A percentile compares a stretch with the other conserved stretches of the same genome.
phyloP scores from a whole-genome alignment of 2,888 invertebrate species.

The Prosapia bicincta region DNA sequence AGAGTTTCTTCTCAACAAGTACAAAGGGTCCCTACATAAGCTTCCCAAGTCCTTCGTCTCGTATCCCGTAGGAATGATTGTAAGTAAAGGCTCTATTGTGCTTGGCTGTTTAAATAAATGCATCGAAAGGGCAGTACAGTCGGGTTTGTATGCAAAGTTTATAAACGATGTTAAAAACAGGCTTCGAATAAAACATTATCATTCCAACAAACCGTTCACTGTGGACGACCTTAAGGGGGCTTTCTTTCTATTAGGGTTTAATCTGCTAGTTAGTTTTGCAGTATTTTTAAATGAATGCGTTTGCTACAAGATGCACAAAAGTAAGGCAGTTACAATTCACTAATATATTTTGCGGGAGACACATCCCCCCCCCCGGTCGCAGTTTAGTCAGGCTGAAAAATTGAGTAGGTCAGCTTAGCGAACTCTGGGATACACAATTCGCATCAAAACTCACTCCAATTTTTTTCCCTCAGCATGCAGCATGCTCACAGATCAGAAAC shows the following conservation, averaged over 20 bases:
- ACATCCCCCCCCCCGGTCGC: no score
- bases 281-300: neutral
- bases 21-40: neutral
- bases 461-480: no score
- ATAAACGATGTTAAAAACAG: neutral
- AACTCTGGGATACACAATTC: no score
- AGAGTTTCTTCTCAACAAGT: neutral
- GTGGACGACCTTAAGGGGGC: neutral
- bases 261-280: neutral
- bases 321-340: no score
- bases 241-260: neutral
- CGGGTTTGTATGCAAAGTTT: neutral
- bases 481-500: no score
- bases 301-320: neutral
- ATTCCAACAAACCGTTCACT: neutral
- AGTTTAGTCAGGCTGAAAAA: no score
- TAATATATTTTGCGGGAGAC: no score
- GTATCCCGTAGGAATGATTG: neutral
- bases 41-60: neutral
- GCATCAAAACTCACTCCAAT: no score
- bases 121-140: neutral
- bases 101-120: neutral
- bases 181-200: neutral
- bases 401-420: no score
- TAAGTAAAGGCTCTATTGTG: neutral